phyloP scores from a whole-genome alignment of 2,113 vertebrate species.

The Caracal caracal region DNA sequence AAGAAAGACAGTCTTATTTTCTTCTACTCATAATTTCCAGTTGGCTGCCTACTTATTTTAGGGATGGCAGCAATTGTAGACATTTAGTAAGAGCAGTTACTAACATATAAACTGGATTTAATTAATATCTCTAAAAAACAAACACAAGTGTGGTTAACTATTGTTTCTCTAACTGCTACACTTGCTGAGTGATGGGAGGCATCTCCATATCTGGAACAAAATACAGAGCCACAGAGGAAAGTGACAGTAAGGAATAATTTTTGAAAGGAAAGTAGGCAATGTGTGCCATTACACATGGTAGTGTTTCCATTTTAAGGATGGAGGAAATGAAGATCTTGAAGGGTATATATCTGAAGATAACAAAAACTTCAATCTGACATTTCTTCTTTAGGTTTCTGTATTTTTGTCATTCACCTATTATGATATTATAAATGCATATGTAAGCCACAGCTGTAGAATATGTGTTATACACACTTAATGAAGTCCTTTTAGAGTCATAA shows the following conservation, averaged over 20 bases:
- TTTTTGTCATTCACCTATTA: not conserved
- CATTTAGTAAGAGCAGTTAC: not conserved
- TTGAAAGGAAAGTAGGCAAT: not conserved
- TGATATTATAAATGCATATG: not conserved
- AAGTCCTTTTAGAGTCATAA: not conserved
- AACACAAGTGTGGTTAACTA: not conserved
- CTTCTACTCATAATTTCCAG: not conserved
- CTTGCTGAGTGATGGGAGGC: too few relatives aligned
- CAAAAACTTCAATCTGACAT: not conserved
- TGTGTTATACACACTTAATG: not conserved
- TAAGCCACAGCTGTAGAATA: not conserved
- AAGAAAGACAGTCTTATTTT: conserved; percentile 12
- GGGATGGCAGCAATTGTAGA: not conserved
- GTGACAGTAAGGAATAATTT: not conserved
- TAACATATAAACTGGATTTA: not conserved
- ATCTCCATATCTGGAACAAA: not conserved
- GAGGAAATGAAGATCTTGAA: not conserved
- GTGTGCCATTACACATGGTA: not conserved
- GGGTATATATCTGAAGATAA: not conserved
- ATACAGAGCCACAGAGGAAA: not conserved
- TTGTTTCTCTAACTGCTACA: not conserved
- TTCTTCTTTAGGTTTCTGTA: not conserved
- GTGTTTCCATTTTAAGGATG: not conserved
- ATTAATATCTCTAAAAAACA: conserved; percentile 18
- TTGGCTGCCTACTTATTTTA: not conserved